Conservation (phyloP, 2,888 invertebrate species). For the Drosophila greeni region DNA sequence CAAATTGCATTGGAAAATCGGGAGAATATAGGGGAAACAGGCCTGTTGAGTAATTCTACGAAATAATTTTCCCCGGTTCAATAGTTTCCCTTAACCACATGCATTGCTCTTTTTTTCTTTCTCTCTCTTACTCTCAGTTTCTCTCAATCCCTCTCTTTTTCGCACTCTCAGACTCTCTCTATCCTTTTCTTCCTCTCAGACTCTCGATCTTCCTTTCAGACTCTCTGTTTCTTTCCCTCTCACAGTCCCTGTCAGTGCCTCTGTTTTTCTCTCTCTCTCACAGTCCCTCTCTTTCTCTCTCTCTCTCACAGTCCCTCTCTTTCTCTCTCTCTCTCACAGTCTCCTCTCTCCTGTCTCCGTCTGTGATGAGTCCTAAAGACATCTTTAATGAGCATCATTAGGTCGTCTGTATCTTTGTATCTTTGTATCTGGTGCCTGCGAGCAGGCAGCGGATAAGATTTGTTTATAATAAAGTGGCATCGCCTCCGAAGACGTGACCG, state of each 20-base stretch:
- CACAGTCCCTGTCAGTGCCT: too few species aligned
- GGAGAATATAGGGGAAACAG: conserved; percentile 19
- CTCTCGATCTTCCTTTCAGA: too few species aligned
- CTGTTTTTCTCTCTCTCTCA: too few species aligned
- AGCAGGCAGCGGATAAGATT: conserved; percentile 15
- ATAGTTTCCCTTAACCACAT: conserved; percentile 3
- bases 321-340: too few species aligned
- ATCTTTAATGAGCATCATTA: conserved; percentile 72
- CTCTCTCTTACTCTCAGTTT: not conserved
- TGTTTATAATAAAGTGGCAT: conserved; percentile 60
- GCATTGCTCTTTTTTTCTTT: too few species aligned
- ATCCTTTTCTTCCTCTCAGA: conserved; percentile 40
- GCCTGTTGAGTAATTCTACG: conserved; percentile 62
- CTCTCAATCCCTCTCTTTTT: not conserved
- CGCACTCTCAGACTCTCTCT: not conserved
- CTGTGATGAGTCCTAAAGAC: conserved; percentile 59
- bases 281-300: too few species aligned
- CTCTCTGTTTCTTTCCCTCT: too few species aligned
- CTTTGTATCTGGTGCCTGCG: conserved; percentile 27
- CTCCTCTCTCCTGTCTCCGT: conserved; percentile 33
- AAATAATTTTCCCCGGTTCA: conserved; percentile 19
- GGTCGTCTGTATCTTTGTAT: conserved; percentile 46
- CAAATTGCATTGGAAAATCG: conserved; percentile 41
- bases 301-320: conserved; percentile 7
- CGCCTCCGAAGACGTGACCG: conserved; percentile 44